These are phyloP conservation scores for Mesorhabditis sp. DNA, from an alignment of 2,888 invertebrate genomes.

Conservation along the genomic window DNA sequence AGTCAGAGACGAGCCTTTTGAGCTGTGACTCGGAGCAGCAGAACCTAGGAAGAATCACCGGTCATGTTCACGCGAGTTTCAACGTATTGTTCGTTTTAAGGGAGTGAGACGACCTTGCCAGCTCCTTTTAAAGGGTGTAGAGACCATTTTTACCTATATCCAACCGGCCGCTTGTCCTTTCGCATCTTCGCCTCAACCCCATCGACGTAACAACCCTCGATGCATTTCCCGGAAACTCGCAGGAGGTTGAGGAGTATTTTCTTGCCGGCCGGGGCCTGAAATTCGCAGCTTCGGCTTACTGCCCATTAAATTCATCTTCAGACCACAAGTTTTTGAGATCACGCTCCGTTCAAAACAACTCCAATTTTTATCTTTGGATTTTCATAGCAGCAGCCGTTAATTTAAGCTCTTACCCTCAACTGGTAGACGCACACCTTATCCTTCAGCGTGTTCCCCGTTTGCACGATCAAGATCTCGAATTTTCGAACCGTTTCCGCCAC, in stretches of 20 bases:
- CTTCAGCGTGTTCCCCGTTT: not conserved
- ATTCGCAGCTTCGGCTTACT: not conserved
- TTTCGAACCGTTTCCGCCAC: not conserved
- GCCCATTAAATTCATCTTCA: not conserved
- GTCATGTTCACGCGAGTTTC: not conserved
- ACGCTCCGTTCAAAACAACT: not conserved
- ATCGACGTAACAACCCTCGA: slow-evolving; percentile 39
- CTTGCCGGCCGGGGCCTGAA: slow-evolving; percentile 28
- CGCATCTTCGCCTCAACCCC: slow-evolving; percentile 37
- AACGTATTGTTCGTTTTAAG: not conserved
- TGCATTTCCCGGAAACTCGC: slow-evolving; percentile 29
- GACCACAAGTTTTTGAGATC: not conserved
- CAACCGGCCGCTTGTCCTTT: slow-evolving; percentile 30
- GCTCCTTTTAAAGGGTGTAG: not conserved
- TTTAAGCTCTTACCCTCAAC: not conserved
- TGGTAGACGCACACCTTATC: slow-evolving; percentile 4
- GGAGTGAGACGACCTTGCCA: not conserved
- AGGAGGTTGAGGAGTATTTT: slow-evolving; percentile 29
- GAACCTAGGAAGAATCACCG: slow-evolving; percentile 20
- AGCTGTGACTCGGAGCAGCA: slow-evolving; percentile 29
- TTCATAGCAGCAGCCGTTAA: too few species aligned
- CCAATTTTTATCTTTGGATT: not conserved
- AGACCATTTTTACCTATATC: slow-evolving; percentile 23
- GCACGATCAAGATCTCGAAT: not conserved
- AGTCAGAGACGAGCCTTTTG: slow-evolving; percentile 22